Percentiles rank a stretch among this genome's conserved stretches.
Evolutionary conservation across 2,888 invertebrate species (phyloP).

Genomic region (Hecatera dysodea): DNA sequence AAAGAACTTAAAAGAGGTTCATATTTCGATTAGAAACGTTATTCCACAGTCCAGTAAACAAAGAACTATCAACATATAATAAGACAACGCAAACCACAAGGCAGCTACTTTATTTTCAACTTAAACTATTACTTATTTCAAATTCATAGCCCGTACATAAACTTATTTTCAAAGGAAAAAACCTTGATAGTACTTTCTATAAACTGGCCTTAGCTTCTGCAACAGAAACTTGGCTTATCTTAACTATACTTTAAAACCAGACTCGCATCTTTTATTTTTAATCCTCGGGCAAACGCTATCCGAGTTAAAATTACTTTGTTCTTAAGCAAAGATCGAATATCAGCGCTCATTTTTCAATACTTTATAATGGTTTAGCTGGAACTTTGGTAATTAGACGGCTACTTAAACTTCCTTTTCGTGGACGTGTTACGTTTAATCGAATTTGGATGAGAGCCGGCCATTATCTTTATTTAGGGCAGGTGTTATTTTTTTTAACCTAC

Average conservation of each 20-base stretch:
- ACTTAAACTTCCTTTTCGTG: slow-evolving; percentile 65
- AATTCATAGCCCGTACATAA: slow-evolving; percentile 61
- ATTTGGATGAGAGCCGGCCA: slow-evolving; percentile 41
- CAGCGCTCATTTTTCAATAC: slow-evolving; percentile 87
- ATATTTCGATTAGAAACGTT: background rate
- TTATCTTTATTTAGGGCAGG: slow-evolving; percentile 22
- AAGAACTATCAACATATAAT: slow-evolving; percentile 33
- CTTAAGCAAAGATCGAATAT: slow-evolving; percentile 87
- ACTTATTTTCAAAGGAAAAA: slow-evolving; percentile 76
- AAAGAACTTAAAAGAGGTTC: too few species aligned
- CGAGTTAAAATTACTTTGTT: slow-evolving; percentile 88
- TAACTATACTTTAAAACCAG: slow-evolving; percentile 84
- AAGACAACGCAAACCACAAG: slow-evolving; percentile 32
- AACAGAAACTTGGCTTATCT: slow-evolving; percentile 85
- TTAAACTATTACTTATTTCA: slow-evolving; percentile 58
- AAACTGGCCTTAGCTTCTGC: slow-evolving; percentile 78
- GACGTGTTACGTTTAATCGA: slow-evolving; percentile 58
- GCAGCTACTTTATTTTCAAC: slow-evolving; percentile 48
- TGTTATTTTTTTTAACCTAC: background rate
- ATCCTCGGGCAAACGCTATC: slow-evolving; percentile 83
- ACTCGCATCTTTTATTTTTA: slow-evolving; percentile 86
- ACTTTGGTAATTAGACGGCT: slow-evolving; percentile 83
- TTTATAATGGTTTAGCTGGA: slow-evolving; percentile 78
- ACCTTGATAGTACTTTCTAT: slow-evolving; percentile 81
- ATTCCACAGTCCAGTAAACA: background rate